phyloP scores from a whole-genome alignment of 1,140 invertebrate genomes.

The Physella acuta region DNA sequence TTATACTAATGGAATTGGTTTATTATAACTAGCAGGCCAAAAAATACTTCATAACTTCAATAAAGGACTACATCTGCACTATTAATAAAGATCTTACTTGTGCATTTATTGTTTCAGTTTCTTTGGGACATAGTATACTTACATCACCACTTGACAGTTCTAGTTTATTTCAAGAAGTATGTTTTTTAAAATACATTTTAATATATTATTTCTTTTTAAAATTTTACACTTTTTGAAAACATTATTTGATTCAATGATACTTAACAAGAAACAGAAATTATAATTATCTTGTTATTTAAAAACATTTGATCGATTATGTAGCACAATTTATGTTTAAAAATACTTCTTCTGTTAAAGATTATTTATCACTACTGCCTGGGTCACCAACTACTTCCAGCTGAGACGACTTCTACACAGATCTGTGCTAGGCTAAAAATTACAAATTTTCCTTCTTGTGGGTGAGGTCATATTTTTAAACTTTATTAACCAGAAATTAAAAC shows the following conservation, averaged over 20 bases:
- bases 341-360: neutral
- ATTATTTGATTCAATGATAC: neutral
- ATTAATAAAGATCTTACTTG: neutral
- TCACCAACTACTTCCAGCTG: slow-evolving; percentile 6
- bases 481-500: no score
- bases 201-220: neutral
- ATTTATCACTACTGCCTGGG: slow-evolving; percentile 7
- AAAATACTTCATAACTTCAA: neutral
- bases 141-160: slow-evolving; percentile 6
- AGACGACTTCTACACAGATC: slow-evolving; percentile 11
- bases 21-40: no score
- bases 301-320: neutral
- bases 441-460: slow-evolving; percentile 8
- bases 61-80: neutral
- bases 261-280: neutral
- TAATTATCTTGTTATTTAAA: neutral
- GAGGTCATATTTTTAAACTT: neutral
- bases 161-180: slow-evolving; percentile 23
- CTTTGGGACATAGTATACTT: neutral
- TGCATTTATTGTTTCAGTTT: slow-evolving; percentile 9
- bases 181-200: neutral
- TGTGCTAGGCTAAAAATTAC: slow-evolving; percentile 1
- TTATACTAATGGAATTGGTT: no score
- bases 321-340: neutral
- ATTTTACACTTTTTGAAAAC: neutral